phyloP scores from a whole-genome alignment of 1,140 invertebrate species.

The Drosophila melanica region DNA sequence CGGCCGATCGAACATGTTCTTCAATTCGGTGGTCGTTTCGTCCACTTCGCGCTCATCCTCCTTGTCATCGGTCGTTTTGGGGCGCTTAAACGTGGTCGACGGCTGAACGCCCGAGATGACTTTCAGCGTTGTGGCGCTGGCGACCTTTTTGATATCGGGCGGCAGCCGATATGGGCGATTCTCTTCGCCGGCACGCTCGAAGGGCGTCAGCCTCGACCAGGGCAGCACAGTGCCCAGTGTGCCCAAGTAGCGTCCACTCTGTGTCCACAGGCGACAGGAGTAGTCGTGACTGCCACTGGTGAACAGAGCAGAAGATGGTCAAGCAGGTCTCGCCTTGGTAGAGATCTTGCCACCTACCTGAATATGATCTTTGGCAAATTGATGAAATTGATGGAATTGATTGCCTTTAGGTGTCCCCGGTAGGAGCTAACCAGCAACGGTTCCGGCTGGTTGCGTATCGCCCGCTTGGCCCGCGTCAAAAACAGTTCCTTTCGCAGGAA shows the following conservation, averaged over 20 bases:
- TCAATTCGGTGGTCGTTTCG: conserved; percentile 58
- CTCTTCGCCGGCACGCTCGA: conserved; percentile 74
- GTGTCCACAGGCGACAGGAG: conserved; percentile 88
- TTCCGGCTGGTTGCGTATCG: conserved; percentile 85
- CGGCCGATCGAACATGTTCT: conserved; percentile 84
- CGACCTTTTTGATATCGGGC: conserved; percentile 87
- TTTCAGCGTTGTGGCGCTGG: conserved; percentile 88
- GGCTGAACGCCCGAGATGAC: conserved; percentile 82
- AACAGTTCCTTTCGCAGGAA: conserved; percentile 88
- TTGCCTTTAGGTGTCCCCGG: conserved; percentile 86
- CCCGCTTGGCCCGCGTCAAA: conserved; percentile 87
- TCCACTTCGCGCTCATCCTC: conserved; percentile 27
- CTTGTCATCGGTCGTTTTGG: conserved; percentile 45
- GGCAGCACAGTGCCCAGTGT: conserved; percentile 88
- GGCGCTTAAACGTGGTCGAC: conserved; percentile 21
- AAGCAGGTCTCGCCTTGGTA: no score
- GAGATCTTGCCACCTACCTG: conserved; percentile 84
- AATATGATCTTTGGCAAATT: conserved; percentile 86
- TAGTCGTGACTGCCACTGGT: conserved; percentile 89
- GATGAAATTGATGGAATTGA: conserved; percentile 87
- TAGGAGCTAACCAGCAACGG: conserved; percentile 88
- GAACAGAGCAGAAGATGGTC: neutral
- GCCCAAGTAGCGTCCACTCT: conserved; percentile 88
- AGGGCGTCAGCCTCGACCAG: conserved; percentile 85
- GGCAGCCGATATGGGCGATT: conserved; percentile 85